Conservation (phyloP, 2,797 vertebrate species). For the Coregonus sp. region DNA sequence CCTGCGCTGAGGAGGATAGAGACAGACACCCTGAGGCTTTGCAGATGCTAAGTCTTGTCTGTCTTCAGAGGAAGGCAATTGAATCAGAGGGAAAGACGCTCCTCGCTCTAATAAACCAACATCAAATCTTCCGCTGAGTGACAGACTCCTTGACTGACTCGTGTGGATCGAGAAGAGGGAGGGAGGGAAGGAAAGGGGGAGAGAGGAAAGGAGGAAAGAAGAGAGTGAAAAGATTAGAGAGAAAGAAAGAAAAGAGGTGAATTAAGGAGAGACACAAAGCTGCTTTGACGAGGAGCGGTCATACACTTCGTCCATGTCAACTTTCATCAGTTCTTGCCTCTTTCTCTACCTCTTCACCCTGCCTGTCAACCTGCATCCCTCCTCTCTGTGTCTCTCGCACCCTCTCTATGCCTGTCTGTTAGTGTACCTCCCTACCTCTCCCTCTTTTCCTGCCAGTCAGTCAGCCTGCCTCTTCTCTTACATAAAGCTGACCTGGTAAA, state of each 20-base stretch:
- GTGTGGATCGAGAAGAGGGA: slow-evolving; percentile 45
- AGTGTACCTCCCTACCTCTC: neutral
- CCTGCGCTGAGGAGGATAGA: slow-evolving; percentile 46
- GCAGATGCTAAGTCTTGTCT: slow-evolving; percentile 70
- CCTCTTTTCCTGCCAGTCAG: too few species aligned
- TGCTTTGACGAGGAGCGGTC: slow-evolving; percentile 23
- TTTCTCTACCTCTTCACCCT: neutral
- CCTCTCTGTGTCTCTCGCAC: neutral
- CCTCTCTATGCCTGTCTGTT: neutral
- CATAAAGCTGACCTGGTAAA: slow-evolving; percentile 69
- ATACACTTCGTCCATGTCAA: slow-evolving; percentile 29
- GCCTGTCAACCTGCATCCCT: neutral
- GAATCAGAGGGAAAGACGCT: slow-evolving; percentile 65
- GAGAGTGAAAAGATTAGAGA: slow-evolving; percentile 26
- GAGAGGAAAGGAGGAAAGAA: slow-evolving; percentile 16
- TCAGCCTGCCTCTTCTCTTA: slow-evolving; percentile 53
- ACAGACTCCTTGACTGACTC: slow-evolving; percentile 64
- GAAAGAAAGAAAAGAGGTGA: neutral
- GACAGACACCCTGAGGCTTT: slow-evolving; percentile 54
- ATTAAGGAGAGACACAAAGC: slow-evolving; percentile 9
- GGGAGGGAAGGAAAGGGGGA: slow-evolving; percentile 38
- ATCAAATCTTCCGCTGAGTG: slow-evolving; percentile 63
- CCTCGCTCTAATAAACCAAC: slow-evolving; percentile 66
- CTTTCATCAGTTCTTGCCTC: neutral
- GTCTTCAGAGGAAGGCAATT: slow-evolving; percentile 68